Percentiles rank a stretch among this genome's conserved stretches.
phyloP scores from a whole-genome alignment of 2,888 invertebrate genomes.

The Ochropacha duplaris region DNA sequence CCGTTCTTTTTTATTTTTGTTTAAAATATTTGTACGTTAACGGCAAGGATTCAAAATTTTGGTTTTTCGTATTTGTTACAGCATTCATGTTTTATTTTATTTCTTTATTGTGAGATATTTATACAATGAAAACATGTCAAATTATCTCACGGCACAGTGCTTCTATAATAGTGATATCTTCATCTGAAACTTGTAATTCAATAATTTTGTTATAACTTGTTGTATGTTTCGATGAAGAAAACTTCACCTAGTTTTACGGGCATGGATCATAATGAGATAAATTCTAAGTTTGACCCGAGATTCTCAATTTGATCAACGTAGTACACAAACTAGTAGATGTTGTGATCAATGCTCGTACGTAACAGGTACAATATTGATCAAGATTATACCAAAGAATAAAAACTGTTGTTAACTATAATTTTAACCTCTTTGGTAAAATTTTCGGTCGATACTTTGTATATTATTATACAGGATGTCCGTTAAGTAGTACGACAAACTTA shows the following conservation, averaged over 20 bases:
- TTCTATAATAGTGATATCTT: not conserved
- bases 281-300: not conserved
- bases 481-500: too few relatives aligned
- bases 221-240: not conserved
- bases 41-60: not conserved
- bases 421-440: conserved; percentile 14
- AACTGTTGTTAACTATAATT: not conserved
- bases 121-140: too few relatives aligned
- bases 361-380: not conserved
- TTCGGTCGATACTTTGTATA: conserved; percentile 7
- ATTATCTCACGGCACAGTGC: not conserved
- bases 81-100: not conserved
- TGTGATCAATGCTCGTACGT: not conserved
- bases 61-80: not conserved
- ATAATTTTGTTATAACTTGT: not conserved
- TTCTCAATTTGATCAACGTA: not conserved
- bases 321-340: too few relatives aligned
- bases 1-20: conserved; percentile 2
- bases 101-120: not conserved
- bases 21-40: conserved; percentile 1
- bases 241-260: not conserved
- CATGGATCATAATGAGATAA: not conserved
- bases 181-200: not conserved
- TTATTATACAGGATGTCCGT: too few relatives aligned
- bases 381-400: conserved; percentile 5